These are phyloP conservation scores for Pontoporia blainvillei DNA, from an alignment of 2,113 vertebrate species.

Conservation along the genomic window DNA sequence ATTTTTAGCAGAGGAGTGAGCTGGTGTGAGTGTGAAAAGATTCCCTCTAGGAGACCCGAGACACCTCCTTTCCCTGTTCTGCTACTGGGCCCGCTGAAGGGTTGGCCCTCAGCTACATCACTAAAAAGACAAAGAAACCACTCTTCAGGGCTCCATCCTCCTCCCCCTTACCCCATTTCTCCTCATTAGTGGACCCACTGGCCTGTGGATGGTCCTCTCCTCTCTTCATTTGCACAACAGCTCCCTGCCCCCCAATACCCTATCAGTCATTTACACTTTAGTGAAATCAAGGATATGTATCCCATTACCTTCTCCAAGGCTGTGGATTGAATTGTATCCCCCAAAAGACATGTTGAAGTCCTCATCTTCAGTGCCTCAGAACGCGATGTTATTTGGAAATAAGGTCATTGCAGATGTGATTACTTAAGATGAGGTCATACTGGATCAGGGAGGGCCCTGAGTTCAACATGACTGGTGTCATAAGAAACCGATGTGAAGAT, in stretches of 20 bases:
- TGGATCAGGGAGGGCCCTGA: no score
- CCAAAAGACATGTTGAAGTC: not conserved
- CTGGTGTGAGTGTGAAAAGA: not conserved
- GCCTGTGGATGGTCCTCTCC: not conserved
- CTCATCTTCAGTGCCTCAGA: not conserved
- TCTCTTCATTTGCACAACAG: not conserved
- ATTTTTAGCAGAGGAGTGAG: not conserved
- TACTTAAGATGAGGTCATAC: not conserved
- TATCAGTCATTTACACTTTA: not conserved
- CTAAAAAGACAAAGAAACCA: not conserved
- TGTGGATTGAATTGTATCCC: not conserved
- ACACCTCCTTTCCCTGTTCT: not conserved
- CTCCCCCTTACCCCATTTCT: not conserved
- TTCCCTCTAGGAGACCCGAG: not conserved
- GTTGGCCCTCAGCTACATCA: not conserved
- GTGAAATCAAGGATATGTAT: not conserved
- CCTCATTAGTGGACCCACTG: not conserved
- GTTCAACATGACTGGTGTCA: not conserved
- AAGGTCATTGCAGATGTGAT: not conserved
- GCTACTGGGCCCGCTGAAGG: not conserved
- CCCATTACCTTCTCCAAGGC: not conserved
- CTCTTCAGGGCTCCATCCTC: not conserved
- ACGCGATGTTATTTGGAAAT: not conserved
- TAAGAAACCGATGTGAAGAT: not conserved
- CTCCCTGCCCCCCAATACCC: not conserved